A percentile compares a stretch with the other conserved stretches of the same genome.
These are phyloP conservation scores for Gnatocerus cornutus DNA, from an alignment of 2,888 invertebrate genomes.

Conservation along the genomic window DNA sequence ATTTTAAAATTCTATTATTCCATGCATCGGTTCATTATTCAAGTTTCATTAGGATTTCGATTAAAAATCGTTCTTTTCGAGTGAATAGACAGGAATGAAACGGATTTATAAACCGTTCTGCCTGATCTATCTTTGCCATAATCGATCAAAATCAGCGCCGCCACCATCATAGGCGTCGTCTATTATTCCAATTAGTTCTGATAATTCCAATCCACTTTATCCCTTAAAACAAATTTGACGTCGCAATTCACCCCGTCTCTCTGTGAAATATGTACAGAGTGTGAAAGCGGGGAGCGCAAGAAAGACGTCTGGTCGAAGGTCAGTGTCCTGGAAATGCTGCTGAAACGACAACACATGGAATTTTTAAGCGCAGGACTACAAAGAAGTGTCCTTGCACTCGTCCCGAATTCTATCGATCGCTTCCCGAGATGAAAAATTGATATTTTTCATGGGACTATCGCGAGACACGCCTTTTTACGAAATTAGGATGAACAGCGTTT, in stretches of 20 bases:
- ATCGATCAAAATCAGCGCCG: too few relatives aligned
- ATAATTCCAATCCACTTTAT: too few relatives aligned
- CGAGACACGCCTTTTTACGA: slow-evolving; percentile 21
- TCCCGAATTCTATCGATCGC: slow-evolving; percentile 28
- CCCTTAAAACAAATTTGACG: not conserved
- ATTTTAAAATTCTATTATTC: too few relatives aligned
- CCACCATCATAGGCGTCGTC: too few relatives aligned
- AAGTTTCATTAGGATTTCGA: too few relatives aligned
- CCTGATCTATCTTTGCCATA: too few relatives aligned
- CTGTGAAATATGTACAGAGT: not conserved
- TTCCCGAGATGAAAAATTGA: slow-evolving; percentile 6
- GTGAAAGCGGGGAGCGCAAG: slow-evolving; percentile 1
- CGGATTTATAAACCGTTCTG: too few relatives aligned
- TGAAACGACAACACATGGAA: slow-evolving; percentile 11
- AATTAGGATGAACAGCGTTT: slow-evolving; percentile 30
- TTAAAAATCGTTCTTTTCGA: too few relatives aligned
- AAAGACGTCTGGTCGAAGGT: slow-evolving; percentile 35
- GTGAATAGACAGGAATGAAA: too few relatives aligned
- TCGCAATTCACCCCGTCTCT: not conserved
- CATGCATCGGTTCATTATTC: too few relatives aligned
- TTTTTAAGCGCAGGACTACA: slow-evolving; percentile 7
- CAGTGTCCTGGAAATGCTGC: slow-evolving; percentile 27
- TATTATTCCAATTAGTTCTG: too few relatives aligned
- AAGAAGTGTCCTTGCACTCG: slow-evolving; percentile 1
- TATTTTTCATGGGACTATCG: not conserved